Percentiles rank a stretch among this genome's conserved stretches.
phyloP scores from a whole-genome alignment of 53 echinoderm and acorn worm genomes.

The Patiria pectinifera region DNA sequence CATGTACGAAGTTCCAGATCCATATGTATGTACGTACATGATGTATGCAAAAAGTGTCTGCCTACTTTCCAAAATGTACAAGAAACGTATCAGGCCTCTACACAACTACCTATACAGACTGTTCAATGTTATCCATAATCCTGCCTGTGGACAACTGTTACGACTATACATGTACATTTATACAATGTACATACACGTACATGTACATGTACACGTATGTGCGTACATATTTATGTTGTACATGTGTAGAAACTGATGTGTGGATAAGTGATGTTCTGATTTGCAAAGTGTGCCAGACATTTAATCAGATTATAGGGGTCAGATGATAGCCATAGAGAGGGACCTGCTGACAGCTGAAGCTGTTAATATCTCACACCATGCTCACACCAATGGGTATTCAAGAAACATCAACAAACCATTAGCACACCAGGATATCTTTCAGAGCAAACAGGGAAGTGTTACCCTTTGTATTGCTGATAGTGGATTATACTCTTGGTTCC shows the following conservation, averaged over 20 bases:
- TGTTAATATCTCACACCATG: conserved; percentile 18
- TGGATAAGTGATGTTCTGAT: conserved; percentile 8
- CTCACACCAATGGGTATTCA: not conserved
- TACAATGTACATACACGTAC: not conserved
- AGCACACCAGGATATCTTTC: not conserved
- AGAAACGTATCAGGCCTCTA: no score
- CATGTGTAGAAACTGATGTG: not conserved
- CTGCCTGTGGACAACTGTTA: no score
- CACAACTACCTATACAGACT: no score
- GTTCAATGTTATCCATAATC: no score
- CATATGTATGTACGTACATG: no score
- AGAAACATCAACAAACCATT: not conserved
- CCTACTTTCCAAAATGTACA: no score
- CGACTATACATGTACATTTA: no score
- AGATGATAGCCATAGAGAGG: conserved; percentile 7
- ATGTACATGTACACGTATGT: not conserved
- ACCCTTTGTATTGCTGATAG: not conserved
- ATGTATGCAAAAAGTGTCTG: no score
- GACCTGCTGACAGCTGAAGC: not conserved
- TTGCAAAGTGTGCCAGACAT: conserved; percentile 27
- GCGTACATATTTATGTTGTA: not conserved
- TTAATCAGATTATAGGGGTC: conserved; percentile 10
- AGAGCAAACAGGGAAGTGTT: not conserved
- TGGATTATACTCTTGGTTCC: no score
- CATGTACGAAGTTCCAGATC: no score